phyloP scores from a whole-genome alignment of 2,888 invertebrate species.

The Teleogryllus oceanicus region DNA sequence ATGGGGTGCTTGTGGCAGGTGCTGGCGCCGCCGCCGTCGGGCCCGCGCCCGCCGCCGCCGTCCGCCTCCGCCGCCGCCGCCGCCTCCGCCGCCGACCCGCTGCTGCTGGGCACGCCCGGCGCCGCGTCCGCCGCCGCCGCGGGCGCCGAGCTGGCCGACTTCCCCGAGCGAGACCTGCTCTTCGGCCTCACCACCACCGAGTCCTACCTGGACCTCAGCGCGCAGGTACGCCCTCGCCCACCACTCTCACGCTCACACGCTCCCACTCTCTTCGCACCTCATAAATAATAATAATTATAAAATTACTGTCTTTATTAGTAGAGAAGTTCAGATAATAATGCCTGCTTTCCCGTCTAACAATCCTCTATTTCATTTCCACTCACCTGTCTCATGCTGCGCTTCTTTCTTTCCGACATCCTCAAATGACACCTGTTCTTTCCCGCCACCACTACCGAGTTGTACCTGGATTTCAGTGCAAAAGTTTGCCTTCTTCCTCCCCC shows the following conservation, averaged over 20 bases:
- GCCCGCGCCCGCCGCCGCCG: conserved; percentile 34
- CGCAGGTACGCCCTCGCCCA: conserved; percentile 49
- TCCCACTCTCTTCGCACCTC: too few species aligned
- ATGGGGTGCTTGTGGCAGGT: conserved; percentile 25
- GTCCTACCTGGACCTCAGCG: conserved; percentile 77
- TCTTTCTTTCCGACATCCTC: conserved; percentile 61
- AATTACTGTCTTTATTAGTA: too few species aligned
- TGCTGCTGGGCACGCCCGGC: conserved; percentile 50
- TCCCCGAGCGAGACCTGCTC: conserved; percentile 75
- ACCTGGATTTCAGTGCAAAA: conserved; percentile 75
- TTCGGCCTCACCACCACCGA: conserved; percentile 80
- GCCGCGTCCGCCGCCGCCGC: conserved; percentile 55
- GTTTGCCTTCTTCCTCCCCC: neutral
- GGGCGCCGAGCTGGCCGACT: conserved; percentile 71
- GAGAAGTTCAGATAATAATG: too few species aligned
- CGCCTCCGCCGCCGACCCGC: conserved; percentile 32
- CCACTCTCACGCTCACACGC: too few species aligned
- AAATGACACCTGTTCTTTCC: conserved; percentile 80
- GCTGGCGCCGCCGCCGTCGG: conserved; percentile 38
- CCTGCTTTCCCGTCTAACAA: too few species aligned
- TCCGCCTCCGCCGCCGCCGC: conserved; percentile 33
- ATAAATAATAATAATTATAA: too few species aligned
- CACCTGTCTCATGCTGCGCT: too few species aligned
- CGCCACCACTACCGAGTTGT: conserved; percentile 77
- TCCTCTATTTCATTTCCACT: too few species aligned